Evolutionary conservation across 2,888 invertebrate genomes (phyloP).

Genomic region (Endomychus coccineus): DNA sequence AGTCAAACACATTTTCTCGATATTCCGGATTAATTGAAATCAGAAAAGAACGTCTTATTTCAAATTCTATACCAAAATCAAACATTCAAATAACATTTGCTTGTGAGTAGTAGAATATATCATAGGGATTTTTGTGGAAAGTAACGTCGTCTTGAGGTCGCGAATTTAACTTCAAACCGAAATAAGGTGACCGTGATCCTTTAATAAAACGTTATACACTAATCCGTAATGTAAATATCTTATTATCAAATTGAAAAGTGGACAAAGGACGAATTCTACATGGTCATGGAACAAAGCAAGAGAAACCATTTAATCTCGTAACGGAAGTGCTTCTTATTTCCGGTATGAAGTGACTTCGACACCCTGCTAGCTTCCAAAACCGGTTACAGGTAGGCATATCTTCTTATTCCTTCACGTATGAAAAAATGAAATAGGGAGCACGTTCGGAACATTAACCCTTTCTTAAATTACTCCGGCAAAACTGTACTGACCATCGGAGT

Average conservation of each 20-base stretch:
- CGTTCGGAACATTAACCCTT: slow-evolving; percentile 21
- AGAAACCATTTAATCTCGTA: slow-evolving; percentile 31
- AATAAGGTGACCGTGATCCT: no score
- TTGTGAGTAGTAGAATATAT: no score
- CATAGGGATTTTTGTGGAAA: no score
- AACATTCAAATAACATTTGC: no score
- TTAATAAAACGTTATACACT: slow-evolving; percentile 10
- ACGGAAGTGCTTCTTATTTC: slow-evolving; percentile 32
- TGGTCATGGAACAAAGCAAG: slow-evolving; percentile 19
- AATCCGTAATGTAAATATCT: slow-evolving; percentile 14
- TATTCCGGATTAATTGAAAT: no score
- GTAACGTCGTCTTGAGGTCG: no score
- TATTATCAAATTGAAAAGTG: slow-evolving; percentile 2
- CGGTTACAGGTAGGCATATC: slow-evolving; percentile 20
- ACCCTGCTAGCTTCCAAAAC: slow-evolving; percentile 18
- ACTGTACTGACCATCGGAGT: slow-evolving; percentile 12
- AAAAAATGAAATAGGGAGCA: slow-evolving; percentile 19
- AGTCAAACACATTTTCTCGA: no score
- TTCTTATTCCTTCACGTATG: slow-evolving; percentile 14
- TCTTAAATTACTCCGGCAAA: slow-evolving; percentile 9
- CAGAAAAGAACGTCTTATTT: no score
- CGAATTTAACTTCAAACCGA: no score
- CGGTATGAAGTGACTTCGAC: slow-evolving; percentile 28
- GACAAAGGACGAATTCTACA: slow-evolving; percentile 23
- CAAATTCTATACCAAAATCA: no score